Evolutionary conservation across 1,140 invertebrate genomes (phyloP).

Genomic region (Galendromus occidentalis): DNA sequence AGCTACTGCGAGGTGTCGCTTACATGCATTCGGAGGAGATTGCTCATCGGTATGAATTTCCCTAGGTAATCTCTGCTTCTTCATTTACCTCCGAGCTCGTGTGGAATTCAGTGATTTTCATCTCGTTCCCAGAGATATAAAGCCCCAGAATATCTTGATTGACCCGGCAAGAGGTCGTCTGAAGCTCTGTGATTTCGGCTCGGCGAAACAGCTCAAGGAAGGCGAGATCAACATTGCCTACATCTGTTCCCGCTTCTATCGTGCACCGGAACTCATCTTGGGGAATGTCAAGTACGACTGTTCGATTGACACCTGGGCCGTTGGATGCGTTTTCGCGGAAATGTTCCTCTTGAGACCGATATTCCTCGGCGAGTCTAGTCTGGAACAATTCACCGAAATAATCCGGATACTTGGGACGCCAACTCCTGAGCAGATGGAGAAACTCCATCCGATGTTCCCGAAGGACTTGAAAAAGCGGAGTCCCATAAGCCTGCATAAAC

Average conservation of each 20-base stretch:
- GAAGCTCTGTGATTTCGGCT: conserved; percentile 93
- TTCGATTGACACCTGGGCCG: conserved; percentile 66
- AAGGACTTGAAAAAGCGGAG: not conserved
- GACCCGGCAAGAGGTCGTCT: conserved; percentile 88
- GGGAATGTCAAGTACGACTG: conserved; percentile 82
- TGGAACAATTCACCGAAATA: conserved; percentile 95
- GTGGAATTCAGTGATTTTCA: too few species aligned
- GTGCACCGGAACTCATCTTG: conserved; percentile 93
- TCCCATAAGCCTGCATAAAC: not conserved
- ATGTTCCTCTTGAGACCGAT: conserved; percentile 87
- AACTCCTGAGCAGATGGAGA: conserved; percentile 74
- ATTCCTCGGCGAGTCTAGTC: conserved; percentile 92
- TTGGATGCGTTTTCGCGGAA: conserved; percentile 90
- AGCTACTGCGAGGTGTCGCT: conserved; percentile 91
- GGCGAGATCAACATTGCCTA: conserved; percentile 98
- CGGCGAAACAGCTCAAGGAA: conserved; percentile 26
- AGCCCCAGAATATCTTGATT: conserved; percentile 90
- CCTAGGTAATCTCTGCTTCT: too few species aligned
- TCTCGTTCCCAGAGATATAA: conserved; percentile 51
- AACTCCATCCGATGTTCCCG: conserved; percentile 1
- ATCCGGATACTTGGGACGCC: conserved; percentile 97
- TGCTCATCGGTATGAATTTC: conserved; percentile 49
- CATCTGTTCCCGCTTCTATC: conserved; percentile 95
- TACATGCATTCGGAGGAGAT: conserved; percentile 97
- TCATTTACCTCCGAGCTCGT: too few species aligned